phyloP scores from a whole-genome alignment of 2,113 vertebrate genomes.

The Pseudorhombus dupliciocellatus region DNA sequence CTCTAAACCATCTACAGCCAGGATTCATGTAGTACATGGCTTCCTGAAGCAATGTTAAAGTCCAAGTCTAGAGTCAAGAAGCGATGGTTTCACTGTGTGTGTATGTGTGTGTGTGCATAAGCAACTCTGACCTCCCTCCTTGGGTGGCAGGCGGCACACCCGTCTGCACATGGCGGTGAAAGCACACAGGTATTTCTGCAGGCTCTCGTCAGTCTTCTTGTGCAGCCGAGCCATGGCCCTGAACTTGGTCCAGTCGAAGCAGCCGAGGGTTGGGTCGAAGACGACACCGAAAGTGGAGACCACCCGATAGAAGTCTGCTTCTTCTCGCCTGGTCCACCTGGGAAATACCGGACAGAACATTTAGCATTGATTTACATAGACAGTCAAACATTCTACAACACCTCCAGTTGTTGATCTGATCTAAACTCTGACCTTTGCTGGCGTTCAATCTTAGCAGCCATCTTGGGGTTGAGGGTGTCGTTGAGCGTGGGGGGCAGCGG shows the following conservation, averaged over 20 bases:
- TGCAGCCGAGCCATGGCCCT: constrained; percentile 96
- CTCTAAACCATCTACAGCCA: constrained; percentile 12
- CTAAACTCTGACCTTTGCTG: constrained; percentile 88
- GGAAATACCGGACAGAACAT: not conserved
- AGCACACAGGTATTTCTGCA: constrained; percentile 95
- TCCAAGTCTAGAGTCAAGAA: not conserved
- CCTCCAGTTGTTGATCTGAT: not conserved
- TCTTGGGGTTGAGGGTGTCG: constrained; percentile 92
- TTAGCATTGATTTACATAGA: not conserved
- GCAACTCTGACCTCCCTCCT: constrained; percentile 87
- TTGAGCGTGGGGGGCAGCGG: constrained; percentile 85
- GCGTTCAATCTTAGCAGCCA: constrained; percentile 97
- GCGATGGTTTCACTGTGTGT: not conserved
- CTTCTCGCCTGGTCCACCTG: constrained; percentile 98
- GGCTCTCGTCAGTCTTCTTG: constrained; percentile 97
- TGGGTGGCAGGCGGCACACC: constrained; percentile 94
- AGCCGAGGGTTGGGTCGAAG: constrained; percentile 91
- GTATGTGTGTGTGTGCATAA: constrained; percentile 2
- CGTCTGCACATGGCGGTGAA: constrained; percentile 97
- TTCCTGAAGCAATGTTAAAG: not conserved
- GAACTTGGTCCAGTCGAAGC: constrained; percentile 99
- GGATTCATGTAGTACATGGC: not conserved
- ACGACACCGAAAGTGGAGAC: constrained; percentile 98
- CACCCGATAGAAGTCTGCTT: constrained; percentile 97
- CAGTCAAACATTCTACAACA: not conserved